Percentiles rank a stretch among this genome's conserved stretches.
Conservation (phyloP, 2,888 invertebrate genomes). For the Melikaiella ostensackeni region DNA sequence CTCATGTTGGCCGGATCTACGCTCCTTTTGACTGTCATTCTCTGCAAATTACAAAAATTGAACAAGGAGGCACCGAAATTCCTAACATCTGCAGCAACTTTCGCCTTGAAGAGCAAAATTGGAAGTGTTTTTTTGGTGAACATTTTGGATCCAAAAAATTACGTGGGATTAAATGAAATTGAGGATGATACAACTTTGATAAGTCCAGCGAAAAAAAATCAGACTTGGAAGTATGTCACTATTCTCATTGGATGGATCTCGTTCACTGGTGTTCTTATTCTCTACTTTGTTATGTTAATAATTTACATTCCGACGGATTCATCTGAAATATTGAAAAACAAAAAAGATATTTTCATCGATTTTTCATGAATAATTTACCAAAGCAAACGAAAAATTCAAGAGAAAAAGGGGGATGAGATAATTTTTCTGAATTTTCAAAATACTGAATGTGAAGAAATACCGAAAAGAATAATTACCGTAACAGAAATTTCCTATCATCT, state of each 20-base stretch:
- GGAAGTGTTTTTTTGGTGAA: conserved; percentile 32
- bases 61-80: conserved; percentile 1
- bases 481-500: no score
- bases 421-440: no score
- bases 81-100: not conserved
- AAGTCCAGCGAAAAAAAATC: not conserved
- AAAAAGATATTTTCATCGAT: not conserved
- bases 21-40: not conserved
- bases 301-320: conserved; percentile 12
- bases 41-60: conserved; percentile 26
- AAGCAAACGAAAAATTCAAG: not conserved
- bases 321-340: not conserved
- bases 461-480: no score
- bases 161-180: not conserved
- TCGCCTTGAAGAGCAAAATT: not conserved
- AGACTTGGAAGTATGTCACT: conserved; percentile 27
- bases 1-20: conserved; percentile 1
- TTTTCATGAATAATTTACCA: not conserved
- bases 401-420: not conserved
- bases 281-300: not conserved
- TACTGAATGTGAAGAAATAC: no score
- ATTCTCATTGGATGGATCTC: conserved; percentile 19
- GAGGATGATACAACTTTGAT: not conserved
- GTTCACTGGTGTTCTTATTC: conserved; percentile 11
- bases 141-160: conserved; percentile 20